Evolutionary conservation across 2,888 invertebrate genomes (phyloP).

Genomic region (Caenorhabditis macrosperma): DNA sequence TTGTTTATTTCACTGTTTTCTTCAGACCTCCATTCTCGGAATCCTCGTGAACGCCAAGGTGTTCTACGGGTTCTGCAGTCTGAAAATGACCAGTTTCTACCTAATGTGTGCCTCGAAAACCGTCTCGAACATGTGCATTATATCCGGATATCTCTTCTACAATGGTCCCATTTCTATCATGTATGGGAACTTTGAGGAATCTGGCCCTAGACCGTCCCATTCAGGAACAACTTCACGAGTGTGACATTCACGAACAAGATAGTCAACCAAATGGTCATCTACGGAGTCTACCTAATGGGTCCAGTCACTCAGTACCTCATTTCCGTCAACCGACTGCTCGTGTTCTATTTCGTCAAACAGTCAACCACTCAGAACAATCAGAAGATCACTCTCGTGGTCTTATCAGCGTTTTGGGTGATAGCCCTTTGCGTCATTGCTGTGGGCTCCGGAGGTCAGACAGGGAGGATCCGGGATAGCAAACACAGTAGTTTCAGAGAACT

Average conservation of each 20-base stretch:
- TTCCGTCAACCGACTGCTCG: conserved; percentile 31
- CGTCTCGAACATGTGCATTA: conserved; percentile 22
- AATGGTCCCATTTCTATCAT: conserved; percentile 49
- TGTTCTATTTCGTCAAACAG: conserved; percentile 24
- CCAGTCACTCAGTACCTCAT: conserved; percentile 38
- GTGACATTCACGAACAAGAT: conserved; percentile 29
- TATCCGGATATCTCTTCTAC: conserved; percentile 20
- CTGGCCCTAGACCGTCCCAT: neutral
- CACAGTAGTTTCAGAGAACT: conserved; percentile 26
- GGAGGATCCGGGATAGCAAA: too few relatives aligned
- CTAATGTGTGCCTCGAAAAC: conserved; percentile 52
- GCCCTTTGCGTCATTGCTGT: conserved; percentile 2
- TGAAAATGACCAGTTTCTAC: conserved; percentile 47
- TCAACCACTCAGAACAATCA: conserved; percentile 16
- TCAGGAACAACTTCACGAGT: conserved; percentile 27
- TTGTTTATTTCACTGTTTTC: too few relatives aligned
- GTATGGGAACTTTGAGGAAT: neutral
- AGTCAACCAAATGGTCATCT: conserved; percentile 44
- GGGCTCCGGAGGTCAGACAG: conserved; percentile 22
- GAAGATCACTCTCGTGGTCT: neutral
- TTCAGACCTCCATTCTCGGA: conserved; percentile 14
- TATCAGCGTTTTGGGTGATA: conserved; percentile 17
- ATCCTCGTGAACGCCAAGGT: conserved; percentile 15
- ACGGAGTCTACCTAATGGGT: conserved; percentile 40
- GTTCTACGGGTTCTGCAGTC: neutral